Percentiles rank a stretch among this genome's conserved stretches.
phyloP scores from a whole-genome alignment of 2,888 invertebrate species.

The Leptinotarsa peninsularis region DNA sequence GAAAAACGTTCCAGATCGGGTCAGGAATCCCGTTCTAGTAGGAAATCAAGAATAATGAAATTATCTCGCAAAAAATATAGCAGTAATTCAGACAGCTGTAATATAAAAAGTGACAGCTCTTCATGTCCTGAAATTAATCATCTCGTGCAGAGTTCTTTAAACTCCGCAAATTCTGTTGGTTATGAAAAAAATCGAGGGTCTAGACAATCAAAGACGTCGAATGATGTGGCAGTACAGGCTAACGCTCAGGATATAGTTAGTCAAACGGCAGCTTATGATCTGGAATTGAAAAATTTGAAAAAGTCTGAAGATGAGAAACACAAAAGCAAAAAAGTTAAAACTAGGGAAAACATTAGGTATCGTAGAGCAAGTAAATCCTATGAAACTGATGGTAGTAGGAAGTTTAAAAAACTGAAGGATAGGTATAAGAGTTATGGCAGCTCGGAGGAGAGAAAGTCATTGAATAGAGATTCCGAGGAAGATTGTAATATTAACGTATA shows the following conservation, averaged over 20 bases:
- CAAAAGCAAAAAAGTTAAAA: constrained; percentile 56
- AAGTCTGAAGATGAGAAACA: constrained; percentile 52
- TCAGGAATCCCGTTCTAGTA: constrained; percentile 53
- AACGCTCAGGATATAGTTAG: constrained; percentile 68
- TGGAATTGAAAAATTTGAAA: constrained; percentile 45
- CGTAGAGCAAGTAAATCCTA: constrained; percentile 45
- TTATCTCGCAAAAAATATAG: constrained; percentile 48
- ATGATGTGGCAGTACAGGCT: constrained; percentile 72
- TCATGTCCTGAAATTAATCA: constrained; percentile 68
- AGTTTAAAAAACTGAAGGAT: constrained; percentile 53
- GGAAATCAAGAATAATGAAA: constrained; percentile 51
- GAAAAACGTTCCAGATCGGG: constrained; percentile 52
- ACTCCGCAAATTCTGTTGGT: constrained; percentile 67
- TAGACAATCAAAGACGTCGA: constrained; percentile 65
- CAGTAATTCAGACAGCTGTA: constrained; percentile 51
- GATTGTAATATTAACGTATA: constrained; percentile 34
- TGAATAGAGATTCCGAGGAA: constrained; percentile 47
- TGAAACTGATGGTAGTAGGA: constrained; percentile 47
- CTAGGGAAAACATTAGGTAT: constrained; percentile 55
- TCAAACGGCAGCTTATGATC: constrained; percentile 60
- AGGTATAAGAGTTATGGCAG: constrained; percentile 55
- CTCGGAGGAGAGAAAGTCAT: constrained; percentile 51
- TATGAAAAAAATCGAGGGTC: constrained; percentile 64
- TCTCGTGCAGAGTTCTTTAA: constrained; percentile 65
- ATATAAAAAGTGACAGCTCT: constrained; percentile 57